phyloP scores from a whole-genome alignment of 2,888 invertebrate genomes.

The Philonicus albiceps region DNA sequence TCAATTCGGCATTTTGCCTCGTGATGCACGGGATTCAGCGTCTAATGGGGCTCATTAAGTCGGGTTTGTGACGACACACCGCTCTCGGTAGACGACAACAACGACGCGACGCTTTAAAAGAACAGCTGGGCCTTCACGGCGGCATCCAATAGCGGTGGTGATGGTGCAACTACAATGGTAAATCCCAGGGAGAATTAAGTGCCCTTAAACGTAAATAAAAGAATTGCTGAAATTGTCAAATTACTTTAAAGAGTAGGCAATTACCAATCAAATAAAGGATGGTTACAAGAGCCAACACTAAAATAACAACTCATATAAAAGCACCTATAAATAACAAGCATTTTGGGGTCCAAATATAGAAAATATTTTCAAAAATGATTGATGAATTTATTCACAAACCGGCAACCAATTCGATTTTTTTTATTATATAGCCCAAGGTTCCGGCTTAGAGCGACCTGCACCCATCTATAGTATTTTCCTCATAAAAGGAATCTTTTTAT shows the following conservation, averaged over 20 bases:
- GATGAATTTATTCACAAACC: too few species aligned
- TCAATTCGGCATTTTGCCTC: slow-evolving; percentile 26
- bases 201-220: not conserved
- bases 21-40: slow-evolving; percentile 17
- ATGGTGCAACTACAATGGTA: not conserved
- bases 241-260: not conserved
- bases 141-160: not conserved
- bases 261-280: not conserved
- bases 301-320: not conserved
- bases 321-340: not conserved
- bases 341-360: too few species aligned
- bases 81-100: not conserved
- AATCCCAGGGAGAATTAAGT: not conserved
- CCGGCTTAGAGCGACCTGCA: too few species aligned
- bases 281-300: not conserved
- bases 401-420: too few species aligned
- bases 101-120: not conserved
- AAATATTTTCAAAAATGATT: too few species aligned
- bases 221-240: not conserved
- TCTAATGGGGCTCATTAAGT: slow-evolving; percentile 36
- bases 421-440: too few species aligned
- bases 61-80: slow-evolving; percentile 12
- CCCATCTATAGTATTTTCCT: too few species aligned
- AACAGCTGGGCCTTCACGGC: not conserved
- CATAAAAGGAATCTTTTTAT: too few species aligned